phyloP scores from a whole-genome alignment of 2,113 vertebrate genomes.

The Entelurus aequoreus region DNA sequence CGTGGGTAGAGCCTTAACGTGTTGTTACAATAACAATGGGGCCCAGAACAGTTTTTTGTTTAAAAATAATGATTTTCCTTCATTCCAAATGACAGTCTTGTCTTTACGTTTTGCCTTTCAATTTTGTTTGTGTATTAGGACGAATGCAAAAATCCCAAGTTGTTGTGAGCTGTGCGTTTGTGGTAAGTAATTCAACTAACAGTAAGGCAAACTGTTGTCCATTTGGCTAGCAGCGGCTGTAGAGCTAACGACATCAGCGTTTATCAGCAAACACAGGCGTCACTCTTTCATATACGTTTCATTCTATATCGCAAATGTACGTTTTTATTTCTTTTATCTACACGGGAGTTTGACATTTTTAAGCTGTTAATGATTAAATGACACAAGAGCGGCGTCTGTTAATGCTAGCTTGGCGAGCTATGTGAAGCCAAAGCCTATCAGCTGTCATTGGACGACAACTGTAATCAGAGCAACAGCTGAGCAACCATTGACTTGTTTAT shows the following conservation, averaged over 20 bases:
- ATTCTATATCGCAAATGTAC: background rate
- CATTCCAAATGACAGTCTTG: background rate
- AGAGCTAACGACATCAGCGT: conserved; percentile 25
- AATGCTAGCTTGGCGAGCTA: conserved; percentile 27
- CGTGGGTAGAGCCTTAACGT: background rate
- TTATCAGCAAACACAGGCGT: background rate
- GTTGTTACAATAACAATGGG: background rate
- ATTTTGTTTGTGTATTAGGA: background rate
- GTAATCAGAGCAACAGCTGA: background rate
- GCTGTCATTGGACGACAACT: conserved; percentile 36
- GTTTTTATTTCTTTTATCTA: background rate
- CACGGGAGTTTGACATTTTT: background rate
- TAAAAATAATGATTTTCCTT: background rate
- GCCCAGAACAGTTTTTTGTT: background rate
- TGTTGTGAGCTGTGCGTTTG: background rate
- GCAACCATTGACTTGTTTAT: background rate
- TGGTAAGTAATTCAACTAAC: no score
- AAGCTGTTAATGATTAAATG: background rate
- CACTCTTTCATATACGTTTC: background rate
- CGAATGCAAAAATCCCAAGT: background rate
- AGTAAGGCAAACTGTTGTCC: conserved; percentile 11
- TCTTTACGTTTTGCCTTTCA: background rate
- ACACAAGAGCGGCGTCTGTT: background rate
- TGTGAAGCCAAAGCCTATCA: conserved; percentile 26
- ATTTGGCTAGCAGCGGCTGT: conserved; percentile 34